These are phyloP conservation scores for Platyrinchus mystaceus DNA, from an alignment of 2,797 vertebrate species.

Conservation along the genomic window DNA sequence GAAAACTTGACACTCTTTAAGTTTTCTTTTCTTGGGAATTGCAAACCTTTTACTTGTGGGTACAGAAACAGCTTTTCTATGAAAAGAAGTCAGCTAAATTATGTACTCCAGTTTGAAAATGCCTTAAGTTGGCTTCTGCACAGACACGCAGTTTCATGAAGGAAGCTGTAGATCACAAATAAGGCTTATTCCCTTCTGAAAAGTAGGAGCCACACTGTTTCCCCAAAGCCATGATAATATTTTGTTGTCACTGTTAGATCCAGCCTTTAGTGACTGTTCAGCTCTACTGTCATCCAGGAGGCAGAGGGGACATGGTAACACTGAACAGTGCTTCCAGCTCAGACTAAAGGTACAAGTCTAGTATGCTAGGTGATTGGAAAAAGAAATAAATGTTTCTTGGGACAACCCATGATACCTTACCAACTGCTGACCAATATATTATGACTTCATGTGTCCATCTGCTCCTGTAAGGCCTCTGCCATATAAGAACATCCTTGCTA, in stretches of 20 bases:
- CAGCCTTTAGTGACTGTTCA: background rate
- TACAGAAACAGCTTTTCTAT: background rate
- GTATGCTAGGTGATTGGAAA: background rate
- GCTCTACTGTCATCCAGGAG: background rate
- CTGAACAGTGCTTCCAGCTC: background rate
- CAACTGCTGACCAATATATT: background rate
- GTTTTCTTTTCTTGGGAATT: background rate
- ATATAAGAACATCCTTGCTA: background rate
- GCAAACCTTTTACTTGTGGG: background rate
- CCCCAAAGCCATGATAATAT: background rate
- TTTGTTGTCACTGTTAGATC: background rate
- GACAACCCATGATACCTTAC: background rate
- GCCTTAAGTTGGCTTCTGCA: background rate
- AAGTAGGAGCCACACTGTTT: background rate
- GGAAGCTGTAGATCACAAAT: background rate
- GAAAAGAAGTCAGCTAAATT: background rate
- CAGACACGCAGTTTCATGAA: background rate
- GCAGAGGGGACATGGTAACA: rapidly evolving
- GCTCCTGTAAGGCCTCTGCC: background rate
- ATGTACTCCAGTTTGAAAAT: background rate
- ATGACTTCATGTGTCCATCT: rapidly evolving
- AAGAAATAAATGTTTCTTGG: background rate
- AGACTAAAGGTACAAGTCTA: background rate
- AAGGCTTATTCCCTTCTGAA: background rate
- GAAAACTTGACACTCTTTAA: background rate